Evolutionary conservation across 2,888 invertebrate species (phyloP).

Genomic region (Xestia c-nigrum): DNA sequence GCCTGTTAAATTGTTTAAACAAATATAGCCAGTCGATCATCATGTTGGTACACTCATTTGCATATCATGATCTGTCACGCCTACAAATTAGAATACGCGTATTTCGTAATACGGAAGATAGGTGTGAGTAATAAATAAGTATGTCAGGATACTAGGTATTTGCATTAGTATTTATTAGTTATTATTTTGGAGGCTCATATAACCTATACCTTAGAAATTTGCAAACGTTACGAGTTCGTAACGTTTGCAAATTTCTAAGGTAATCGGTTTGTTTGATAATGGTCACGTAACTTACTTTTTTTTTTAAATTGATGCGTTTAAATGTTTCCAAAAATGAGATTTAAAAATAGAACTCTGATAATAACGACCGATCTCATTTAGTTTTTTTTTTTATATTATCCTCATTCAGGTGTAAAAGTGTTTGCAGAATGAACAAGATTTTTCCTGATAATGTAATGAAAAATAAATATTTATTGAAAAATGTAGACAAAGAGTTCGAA

Average conservation of each 20-base stretch:
- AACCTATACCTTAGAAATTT: too few relatives aligned
- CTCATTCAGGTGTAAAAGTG: not conserved
- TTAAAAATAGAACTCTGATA: not conserved
- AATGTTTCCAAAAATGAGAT: not conserved
- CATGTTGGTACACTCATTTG: conserved; percentile 42
- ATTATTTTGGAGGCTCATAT: too few relatives aligned
- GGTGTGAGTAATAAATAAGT: conserved; percentile 1
- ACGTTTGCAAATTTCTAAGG: not conserved
- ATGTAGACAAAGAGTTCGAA: not conserved
- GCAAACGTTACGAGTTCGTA: too few relatives aligned
- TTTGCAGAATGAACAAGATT: not conserved
- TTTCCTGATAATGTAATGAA: not conserved
- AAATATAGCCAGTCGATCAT: conserved; percentile 49
- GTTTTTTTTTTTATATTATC: not conserved
- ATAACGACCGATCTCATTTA: not conserved
- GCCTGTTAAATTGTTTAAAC: conserved; percentile 49
- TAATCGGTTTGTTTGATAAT: not conserved
- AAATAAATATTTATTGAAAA: not conserved
- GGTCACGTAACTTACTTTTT: not conserved
- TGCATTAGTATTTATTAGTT: not conserved
- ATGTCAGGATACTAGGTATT: conserved; percentile 5
- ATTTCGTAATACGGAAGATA: conserved; percentile 37
- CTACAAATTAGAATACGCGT: conserved; percentile 41
- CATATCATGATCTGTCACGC: conserved; percentile 40
- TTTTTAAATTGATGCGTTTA: not conserved